phyloP scores from a whole-genome alignment of 2,888 invertebrate species.

The Orthosia gothica region DNA sequence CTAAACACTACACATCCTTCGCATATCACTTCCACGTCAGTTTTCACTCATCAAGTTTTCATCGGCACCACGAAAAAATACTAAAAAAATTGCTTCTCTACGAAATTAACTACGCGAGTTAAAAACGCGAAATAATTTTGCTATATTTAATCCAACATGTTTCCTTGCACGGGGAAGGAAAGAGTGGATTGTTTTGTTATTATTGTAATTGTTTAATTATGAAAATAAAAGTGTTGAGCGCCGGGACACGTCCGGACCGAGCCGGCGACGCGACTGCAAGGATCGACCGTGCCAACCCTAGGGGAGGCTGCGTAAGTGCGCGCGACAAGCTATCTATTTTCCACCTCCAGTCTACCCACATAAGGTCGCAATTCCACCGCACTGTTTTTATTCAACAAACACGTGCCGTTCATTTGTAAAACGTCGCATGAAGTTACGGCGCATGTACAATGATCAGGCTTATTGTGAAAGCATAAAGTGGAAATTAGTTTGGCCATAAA shows the following conservation, averaged over 20 bases:
- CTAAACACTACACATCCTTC: constrained; percentile 62
- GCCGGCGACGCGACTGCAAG: constrained; percentile 90
- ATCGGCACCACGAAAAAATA: constrained; percentile 65
- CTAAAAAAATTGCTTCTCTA: constrained; percentile 77
- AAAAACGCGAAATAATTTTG: constrained; percentile 86
- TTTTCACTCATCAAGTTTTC: constrained; percentile 67
- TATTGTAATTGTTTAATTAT: constrained; percentile 71
- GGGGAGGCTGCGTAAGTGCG: constrained; percentile 90
- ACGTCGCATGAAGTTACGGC: constrained; percentile 71
- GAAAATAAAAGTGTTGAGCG: constrained; percentile 74
- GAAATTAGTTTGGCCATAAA: constrained; percentile 65
- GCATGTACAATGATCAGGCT: constrained; percentile 66
- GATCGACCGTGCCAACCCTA: constrained; percentile 89
- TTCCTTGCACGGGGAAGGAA: constrained; percentile 86
- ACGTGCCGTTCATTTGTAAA: constrained; percentile 72
- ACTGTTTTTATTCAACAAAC: constrained; percentile 71
- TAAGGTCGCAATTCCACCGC: constrained; percentile 75
- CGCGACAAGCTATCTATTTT: constrained; percentile 69
- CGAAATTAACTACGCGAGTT: constrained; percentile 87
- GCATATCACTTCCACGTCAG: constrained; percentile 70
- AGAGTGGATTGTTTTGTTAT: constrained; percentile 82
- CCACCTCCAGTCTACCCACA: constrained; percentile 64
- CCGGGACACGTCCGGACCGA: constrained; percentile 86
- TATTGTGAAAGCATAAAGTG: constrained; percentile 69
- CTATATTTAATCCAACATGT: constrained; percentile 76